phyloP scores from a whole-genome alignment of 2,113 vertebrate genomes.

The Melanocharis versteri region DNA sequence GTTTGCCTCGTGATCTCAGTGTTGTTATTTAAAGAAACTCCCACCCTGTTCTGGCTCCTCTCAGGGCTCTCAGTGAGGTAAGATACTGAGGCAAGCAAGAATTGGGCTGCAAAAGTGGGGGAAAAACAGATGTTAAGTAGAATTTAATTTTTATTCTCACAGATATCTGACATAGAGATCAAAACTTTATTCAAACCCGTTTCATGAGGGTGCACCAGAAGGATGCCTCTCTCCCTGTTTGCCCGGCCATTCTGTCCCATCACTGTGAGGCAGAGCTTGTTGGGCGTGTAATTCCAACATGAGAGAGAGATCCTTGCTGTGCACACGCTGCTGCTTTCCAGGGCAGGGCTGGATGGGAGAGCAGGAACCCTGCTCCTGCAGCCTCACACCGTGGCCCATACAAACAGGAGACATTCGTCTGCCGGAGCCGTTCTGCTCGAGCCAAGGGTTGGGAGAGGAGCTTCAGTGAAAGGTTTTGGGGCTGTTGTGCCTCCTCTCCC shows the following conservation, averaged over 20 bases:
- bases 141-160: background rate
- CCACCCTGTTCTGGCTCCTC: background rate
- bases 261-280: background rate
- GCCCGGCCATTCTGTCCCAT: rapidly evolving
- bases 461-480: background rate
- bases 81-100: background rate
- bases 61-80: background rate
- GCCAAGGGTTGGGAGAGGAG: background rate
- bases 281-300: background rate
- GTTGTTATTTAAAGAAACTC: background rate
- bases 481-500: rapidly evolving
- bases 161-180: background rate
- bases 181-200: background rate
- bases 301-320: background rate
- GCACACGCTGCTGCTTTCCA: background rate
- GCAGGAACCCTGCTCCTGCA: background rate
- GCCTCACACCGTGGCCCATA: rapidly evolving
- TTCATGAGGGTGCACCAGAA: background rate
- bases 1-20: background rate
- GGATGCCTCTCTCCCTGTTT: background rate
- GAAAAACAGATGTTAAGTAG: background rate
- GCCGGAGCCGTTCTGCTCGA: rapidly evolving
- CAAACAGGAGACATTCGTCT: background rate
- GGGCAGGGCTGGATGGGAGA: background rate
- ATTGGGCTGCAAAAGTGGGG: rapidly evolving